Evolutionary conservation across 1,140 invertebrate genomes (phyloP).

Genomic region (Lineus longissimus): DNA sequence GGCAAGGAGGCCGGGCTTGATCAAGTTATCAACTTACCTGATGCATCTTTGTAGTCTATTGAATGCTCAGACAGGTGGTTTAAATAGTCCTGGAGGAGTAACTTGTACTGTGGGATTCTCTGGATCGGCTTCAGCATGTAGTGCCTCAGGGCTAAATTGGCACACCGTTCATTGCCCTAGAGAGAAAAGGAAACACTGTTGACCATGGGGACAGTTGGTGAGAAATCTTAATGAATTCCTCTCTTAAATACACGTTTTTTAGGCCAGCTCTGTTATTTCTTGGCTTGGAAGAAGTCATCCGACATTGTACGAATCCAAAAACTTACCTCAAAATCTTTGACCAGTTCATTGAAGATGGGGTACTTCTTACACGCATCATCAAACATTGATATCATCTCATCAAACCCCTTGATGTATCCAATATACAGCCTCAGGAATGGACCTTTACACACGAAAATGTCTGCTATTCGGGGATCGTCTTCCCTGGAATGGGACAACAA

Average conservation of each 20-base stretch:
- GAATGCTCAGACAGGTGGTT: constrained; percentile 60
- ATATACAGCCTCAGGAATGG: constrained; percentile 74
- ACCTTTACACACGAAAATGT: constrained; percentile 72
- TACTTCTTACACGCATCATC: constrained; percentile 64
- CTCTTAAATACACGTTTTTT: too few species aligned
- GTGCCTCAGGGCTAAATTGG: constrained; percentile 65
- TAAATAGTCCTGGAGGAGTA: constrained; percentile 64
- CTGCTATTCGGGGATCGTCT: constrained; percentile 62
- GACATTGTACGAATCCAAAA: too few species aligned
- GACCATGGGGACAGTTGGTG: too few species aligned
- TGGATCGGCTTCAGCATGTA: constrained; percentile 77
- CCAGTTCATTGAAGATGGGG: constrained; percentile 60
- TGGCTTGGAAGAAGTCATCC: too few species aligned
- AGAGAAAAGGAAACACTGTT: not conserved
- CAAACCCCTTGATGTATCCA: constrained; percentile 69
- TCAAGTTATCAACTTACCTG: constrained; percentile 37
- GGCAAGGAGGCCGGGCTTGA: too few species aligned
- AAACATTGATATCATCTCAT: constrained; percentile 61
- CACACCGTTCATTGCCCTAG: constrained; percentile 57
- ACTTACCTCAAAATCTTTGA: constrained; percentile 66
- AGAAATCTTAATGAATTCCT: too few species aligned
- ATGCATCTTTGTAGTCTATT: constrained; percentile 66
- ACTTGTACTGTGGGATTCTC: constrained; percentile 66
- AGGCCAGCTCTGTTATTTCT: too few species aligned
- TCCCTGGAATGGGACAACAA: constrained; percentile 45